Percentiles rank a stretch among this genome's conserved stretches.
phyloP scores from a whole-genome alignment of 2,888 invertebrate species.

The Drosophila pegasa region DNA sequence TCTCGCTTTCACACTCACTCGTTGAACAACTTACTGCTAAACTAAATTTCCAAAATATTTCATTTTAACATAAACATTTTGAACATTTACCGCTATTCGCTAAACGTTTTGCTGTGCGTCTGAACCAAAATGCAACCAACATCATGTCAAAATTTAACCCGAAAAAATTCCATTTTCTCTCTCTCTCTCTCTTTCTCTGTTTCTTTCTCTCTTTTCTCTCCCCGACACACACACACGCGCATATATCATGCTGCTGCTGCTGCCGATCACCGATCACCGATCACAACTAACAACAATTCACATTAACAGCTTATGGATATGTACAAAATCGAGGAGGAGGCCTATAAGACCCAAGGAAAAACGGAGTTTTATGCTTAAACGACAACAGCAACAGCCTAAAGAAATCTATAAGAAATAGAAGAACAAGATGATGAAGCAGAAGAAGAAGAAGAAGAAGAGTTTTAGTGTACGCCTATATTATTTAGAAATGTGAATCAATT shows the following conservation, averaged over 20 bases:
- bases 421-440: constrained; percentile 1
- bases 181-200: constrained; percentile 8
- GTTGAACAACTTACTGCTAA: constrained; percentile 5
- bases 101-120: constrained; percentile 44
- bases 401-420: constrained; percentile 6
- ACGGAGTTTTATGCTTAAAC: constrained; percentile 94
- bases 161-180: constrained; percentile 27
- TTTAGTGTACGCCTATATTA: constrained; percentile 34
- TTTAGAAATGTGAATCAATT: constrained; percentile 31
- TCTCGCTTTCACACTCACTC: constrained; percentile 2
- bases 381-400: constrained; percentile 20
- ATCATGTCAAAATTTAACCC: constrained; percentile 29
- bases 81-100: constrained; percentile 43
- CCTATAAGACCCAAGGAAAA: constrained; percentile 94
- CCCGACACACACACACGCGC: background rate
- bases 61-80: constrained; percentile 27
- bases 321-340: constrained; percentile 97
- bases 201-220: constrained; percentile 19
- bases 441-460: constrained; percentile 6
- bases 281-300: constrained; percentile 33
- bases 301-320: constrained; percentile 92
- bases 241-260: constrained; percentile 59
- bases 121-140: constrained; percentile 7
- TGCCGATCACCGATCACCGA: constrained; percentile 43
- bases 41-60: constrained; percentile 1